Percentiles rank a stretch among this genome's conserved stretches.
phyloP scores from a whole-genome alignment of 2,888 invertebrate species.

The Lochmaea capreae region DNA sequence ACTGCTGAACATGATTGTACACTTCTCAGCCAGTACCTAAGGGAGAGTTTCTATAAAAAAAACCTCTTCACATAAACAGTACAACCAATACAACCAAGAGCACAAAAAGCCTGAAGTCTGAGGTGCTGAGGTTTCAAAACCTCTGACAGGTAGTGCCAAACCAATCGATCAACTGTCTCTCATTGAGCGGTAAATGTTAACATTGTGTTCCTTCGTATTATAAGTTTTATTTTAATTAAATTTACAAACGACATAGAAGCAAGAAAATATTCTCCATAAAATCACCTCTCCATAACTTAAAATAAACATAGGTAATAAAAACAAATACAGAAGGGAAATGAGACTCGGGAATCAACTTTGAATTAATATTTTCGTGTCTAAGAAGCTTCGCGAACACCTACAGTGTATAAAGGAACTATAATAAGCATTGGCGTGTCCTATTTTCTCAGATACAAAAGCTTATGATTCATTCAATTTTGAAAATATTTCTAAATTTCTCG shows the following conservation, averaged over 20 bases:
- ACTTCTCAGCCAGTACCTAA: too few species aligned
- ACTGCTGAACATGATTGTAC: too few species aligned
- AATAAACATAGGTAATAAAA: slow-evolving; percentile 8
- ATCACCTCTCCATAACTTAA: slow-evolving; percentile 12
- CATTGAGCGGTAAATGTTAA: neutral
- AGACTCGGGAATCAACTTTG: slow-evolving; percentile 12
- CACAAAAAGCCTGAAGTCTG: too few species aligned
- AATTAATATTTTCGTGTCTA: slow-evolving; percentile 10
- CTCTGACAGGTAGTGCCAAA: too few species aligned
- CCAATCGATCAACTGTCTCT: neutral
- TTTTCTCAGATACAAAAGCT: neutral
- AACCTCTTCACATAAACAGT: too few species aligned
- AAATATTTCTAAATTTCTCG: too few species aligned
- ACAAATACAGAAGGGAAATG: slow-evolving; percentile 15
- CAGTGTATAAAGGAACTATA: neutral
- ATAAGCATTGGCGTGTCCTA: neutral
- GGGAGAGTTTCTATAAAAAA: too few species aligned
- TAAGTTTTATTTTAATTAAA: neutral
- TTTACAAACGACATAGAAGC: neutral
- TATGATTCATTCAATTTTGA: too few species aligned
- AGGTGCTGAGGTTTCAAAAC: too few species aligned
- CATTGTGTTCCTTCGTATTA: neutral
- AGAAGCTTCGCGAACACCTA: slow-evolving; percentile 6
- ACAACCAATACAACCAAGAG: too few species aligned
- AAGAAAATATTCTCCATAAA: neutral